A percentile compares a stretch with the other conserved stretches of the same genome.
Conservation (phyloP, 2,113 vertebrate species). For the Sphyrna mokarran region DNA sequence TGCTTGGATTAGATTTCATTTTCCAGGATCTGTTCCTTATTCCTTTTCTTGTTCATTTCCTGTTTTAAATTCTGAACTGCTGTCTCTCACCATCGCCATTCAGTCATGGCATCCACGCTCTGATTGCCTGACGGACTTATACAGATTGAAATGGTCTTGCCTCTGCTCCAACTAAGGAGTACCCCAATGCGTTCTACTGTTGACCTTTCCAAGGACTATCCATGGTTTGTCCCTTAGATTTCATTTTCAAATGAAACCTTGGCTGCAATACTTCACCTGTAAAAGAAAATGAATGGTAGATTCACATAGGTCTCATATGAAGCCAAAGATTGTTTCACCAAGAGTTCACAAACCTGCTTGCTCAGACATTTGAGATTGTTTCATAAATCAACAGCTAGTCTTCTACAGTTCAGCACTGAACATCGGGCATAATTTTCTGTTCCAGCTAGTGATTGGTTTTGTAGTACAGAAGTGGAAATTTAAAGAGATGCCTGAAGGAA, state of each 20-base stretch:
- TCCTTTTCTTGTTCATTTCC: slow-evolving; percentile 29
- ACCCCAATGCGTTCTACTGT: background rate
- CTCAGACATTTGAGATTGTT: too few relatives aligned
- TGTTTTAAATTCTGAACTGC: background rate
- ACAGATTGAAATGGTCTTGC: background rate
- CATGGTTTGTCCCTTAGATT: background rate
- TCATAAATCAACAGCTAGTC: too few relatives aligned
- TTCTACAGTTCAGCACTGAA: too few relatives aligned
- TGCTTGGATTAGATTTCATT: slow-evolving; percentile 21
- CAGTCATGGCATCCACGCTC: background rate
- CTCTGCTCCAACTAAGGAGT: background rate
- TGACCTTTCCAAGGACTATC: background rate
- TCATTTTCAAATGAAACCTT: background rate
- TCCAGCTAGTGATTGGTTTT: too few relatives aligned
- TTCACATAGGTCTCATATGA: too few relatives aligned
- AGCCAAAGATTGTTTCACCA: too few relatives aligned
- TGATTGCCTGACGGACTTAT: background rate
- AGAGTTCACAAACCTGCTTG: too few relatives aligned
- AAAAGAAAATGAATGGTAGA: too few relatives aligned
- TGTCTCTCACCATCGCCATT: background rate
- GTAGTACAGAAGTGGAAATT: too few relatives aligned
- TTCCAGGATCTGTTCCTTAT: slow-evolving; percentile 20
- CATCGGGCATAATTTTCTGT: too few relatives aligned
- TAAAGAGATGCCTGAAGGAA: too few relatives aligned
- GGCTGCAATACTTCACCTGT: too few relatives aligned